phyloP scores from a whole-genome alignment of 1,140 invertebrate genomes.

The Pseudomyrmex pallidus region DNA sequence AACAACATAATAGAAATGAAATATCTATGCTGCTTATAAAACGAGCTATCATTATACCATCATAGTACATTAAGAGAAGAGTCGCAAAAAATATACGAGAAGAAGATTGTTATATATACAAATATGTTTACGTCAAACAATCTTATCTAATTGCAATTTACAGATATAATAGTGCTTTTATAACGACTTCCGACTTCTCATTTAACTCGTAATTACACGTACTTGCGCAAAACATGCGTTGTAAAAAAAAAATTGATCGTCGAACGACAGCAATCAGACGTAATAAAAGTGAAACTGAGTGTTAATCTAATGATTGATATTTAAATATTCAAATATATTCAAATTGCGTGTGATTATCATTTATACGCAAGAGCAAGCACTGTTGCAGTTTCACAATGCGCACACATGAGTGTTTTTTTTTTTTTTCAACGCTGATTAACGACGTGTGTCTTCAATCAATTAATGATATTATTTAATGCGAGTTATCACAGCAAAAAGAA shows the following conservation, averaged over 20 bases:
- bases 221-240: neutral
- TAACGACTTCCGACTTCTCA: neutral
- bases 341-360: neutral
- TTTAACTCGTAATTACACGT: neutral
- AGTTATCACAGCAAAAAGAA: neutral
- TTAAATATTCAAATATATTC: conserved; percentile 55
- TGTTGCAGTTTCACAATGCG: neutral
- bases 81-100: neutral
- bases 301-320: conserved; percentile 34
- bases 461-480: conserved; percentile 9
- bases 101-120: neutral
- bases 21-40: neutral
- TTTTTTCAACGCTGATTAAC: conserved; percentile 9
- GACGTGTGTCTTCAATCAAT: neutral
- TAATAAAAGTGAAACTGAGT: conserved; percentile 31
- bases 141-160: neutral
- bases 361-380: neutral
- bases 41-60: neutral
- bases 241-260: conserved; percentile 7
- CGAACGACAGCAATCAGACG: neutral
- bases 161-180: neutral
- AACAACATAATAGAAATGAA: too few species aligned
- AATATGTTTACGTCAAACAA: neutral
- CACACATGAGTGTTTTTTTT: too few species aligned
- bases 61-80: neutral